A percentile compares a stretch with the other conserved stretches of the same genome.
Conservation (phyloP, 2,797 vertebrate genomes). For the Peromyscus aztecus region DNA sequence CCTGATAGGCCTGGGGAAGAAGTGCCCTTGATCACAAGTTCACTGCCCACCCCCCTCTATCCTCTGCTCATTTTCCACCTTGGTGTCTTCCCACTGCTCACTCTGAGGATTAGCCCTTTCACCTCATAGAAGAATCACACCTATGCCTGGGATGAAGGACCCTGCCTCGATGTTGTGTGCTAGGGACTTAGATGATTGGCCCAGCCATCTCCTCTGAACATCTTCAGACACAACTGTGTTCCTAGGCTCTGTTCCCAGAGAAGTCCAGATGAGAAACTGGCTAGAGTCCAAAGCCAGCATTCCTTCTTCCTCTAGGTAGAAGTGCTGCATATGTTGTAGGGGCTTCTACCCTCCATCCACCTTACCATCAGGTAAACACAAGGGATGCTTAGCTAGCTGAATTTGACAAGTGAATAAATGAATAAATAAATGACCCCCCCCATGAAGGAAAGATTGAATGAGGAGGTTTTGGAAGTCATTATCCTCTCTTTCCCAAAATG, state of each 20-base stretch:
- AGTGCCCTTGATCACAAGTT: not conserved
- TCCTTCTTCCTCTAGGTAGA: not conserved
- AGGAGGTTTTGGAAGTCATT: fast-evolving
- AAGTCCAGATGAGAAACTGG: not conserved
- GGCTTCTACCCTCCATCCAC: not conserved
- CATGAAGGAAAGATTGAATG: not conserved
- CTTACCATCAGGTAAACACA: not conserved
- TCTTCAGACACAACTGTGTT: not conserved
- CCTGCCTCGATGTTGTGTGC: fast-evolving
- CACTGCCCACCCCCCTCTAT: fast-evolving
- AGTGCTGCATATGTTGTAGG: not conserved
- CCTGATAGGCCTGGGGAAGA: not conserved
- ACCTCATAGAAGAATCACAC: fast-evolving
- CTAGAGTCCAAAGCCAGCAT: not conserved
- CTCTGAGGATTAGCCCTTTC: not conserved
- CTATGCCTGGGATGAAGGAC: fast-evolving
- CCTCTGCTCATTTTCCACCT: fast-evolving
- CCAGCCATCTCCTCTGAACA: not conserved
- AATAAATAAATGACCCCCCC: not conserved
- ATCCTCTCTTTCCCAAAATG: not conserved
- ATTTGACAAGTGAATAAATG: not conserved
- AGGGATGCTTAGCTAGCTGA: fast-evolving
- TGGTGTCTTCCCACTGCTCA: not conserved
- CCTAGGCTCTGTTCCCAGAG: fast-evolving
- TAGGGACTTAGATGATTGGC: not conserved